Evolutionary conservation across 2,888 invertebrate genomes (phyloP).

Genomic region (Phania funesta): DNA sequence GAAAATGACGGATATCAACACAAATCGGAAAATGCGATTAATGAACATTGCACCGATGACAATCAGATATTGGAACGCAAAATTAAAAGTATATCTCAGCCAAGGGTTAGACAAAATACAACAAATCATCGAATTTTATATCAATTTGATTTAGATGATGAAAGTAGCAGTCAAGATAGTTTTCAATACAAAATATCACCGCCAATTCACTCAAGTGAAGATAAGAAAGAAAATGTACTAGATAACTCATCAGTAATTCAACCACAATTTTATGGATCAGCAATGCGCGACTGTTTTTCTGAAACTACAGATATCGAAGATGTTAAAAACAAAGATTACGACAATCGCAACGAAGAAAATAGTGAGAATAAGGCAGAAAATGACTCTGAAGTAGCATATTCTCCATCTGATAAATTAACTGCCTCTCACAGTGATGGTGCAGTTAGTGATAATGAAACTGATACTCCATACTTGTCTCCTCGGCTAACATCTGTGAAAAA

Average conservation of each 20-base stretch:
- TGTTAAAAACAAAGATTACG: not conserved
- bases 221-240: not conserved
- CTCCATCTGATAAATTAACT: not conserved
- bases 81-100: constrained; percentile 5
- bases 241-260: constrained; percentile 4
- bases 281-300: constrained; percentile 9
- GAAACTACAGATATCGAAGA: constrained; percentile 7
- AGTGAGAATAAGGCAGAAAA: not conserved
- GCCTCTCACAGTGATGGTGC: not conserved
- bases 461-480: not conserved
- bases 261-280: not conserved
- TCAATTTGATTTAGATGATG: constrained; percentile 63
- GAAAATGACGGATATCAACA: not conserved
- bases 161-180: constrained; percentile 54
- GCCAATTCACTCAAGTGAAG: not conserved
- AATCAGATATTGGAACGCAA: not conserved
- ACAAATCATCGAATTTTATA: constrained; percentile 57
- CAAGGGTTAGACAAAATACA: constrained; percentile 28
- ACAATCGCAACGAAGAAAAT: not conserved
- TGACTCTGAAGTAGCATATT: not conserved
- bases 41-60: not conserved
- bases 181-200: constrained; percentile 6
- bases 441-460: constrained; percentile 3
- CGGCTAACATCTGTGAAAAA: not conserved
- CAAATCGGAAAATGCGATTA: not conserved